phyloP scores from a whole-genome alignment of 2,113 vertebrate species.

The Sclerurus mexicanus region DNA sequence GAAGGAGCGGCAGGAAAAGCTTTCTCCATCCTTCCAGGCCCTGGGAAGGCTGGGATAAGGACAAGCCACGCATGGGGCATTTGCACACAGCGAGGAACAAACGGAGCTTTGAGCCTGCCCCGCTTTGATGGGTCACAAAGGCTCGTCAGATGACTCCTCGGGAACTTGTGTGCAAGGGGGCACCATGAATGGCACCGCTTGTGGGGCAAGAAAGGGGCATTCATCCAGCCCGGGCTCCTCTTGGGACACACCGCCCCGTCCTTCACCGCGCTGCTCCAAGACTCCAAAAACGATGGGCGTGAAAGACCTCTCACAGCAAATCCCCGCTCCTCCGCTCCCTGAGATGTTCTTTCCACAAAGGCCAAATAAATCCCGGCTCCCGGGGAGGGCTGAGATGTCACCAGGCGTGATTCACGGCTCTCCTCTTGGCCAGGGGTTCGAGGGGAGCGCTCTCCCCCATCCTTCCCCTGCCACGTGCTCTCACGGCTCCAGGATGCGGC shows the following conservation, averaged over 20 bases:
- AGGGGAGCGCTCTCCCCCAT: too few species aligned
- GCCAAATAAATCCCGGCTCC: conserved; percentile 27
- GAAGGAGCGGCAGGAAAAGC: neutral
- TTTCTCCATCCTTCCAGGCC: neutral
- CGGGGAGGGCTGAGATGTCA: conserved; percentile 23
- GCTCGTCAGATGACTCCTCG: neutral
- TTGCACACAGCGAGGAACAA: neutral
- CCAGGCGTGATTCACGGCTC: neutral
- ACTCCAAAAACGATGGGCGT: accelerated
- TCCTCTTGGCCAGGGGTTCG: too few species aligned
- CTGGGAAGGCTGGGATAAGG: neutral
- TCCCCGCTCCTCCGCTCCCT: neutral
- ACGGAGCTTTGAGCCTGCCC: neutral
- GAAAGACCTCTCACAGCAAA: neutral
- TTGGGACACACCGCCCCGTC: neutral
- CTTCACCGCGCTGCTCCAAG: neutral
- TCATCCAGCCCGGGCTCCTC: neutral
- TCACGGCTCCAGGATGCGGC: too few species aligned
- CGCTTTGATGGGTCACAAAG: neutral
- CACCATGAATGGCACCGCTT: neutral
- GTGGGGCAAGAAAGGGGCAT: neutral
- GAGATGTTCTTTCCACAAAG: neutral
- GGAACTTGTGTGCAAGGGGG: neutral
- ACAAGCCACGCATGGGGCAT: neutral
- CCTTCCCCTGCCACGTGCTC: too few species aligned